Percentiles rank a stretch among this genome's conserved stretches.
Evolutionary conservation across 1,140 invertebrate species (phyloP).

Genomic region (Trinorchestia longiramus): DNA sequence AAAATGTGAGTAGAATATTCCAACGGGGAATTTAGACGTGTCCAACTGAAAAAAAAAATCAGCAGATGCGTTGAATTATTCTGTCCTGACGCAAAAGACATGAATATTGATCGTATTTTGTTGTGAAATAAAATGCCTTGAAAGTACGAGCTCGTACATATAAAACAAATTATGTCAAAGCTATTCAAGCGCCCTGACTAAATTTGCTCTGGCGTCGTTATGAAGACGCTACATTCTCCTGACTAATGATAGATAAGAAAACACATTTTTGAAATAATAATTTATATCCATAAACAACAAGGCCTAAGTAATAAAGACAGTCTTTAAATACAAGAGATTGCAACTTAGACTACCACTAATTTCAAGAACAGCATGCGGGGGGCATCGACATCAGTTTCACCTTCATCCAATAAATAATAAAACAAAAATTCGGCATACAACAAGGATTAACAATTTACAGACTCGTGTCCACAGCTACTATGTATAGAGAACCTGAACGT

Average conservation of each 20-base stretch:
- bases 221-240: not conserved
- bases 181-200: not conserved
- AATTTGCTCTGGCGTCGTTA: not conserved
- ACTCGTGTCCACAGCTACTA: not conserved
- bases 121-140: not conserved
- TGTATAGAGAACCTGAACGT: not conserved
- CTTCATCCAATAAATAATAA: slow-evolving; percentile 31
- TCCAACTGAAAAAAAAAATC: not conserved
- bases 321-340: slow-evolving; percentile 39
- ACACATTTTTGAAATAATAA: slow-evolving; percentile 6
- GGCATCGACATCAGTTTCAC: not conserved
- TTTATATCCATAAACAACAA: slow-evolving; percentile 42
- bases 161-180: not conserved
- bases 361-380: not conserved
- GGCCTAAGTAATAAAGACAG: not conserved
- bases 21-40: not conserved
- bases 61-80: not conserved
- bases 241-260: not conserved
- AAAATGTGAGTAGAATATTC: not conserved
- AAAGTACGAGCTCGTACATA: not conserved
- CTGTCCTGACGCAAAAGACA: not conserved
- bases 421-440: not conserved
- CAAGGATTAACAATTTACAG: not conserved
- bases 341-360: not conserved
- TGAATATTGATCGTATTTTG: not conserved